Base-by-base conservation (phyloP, 2,113 vertebrate species). In the Pachypanchax playfairii region DNA sequence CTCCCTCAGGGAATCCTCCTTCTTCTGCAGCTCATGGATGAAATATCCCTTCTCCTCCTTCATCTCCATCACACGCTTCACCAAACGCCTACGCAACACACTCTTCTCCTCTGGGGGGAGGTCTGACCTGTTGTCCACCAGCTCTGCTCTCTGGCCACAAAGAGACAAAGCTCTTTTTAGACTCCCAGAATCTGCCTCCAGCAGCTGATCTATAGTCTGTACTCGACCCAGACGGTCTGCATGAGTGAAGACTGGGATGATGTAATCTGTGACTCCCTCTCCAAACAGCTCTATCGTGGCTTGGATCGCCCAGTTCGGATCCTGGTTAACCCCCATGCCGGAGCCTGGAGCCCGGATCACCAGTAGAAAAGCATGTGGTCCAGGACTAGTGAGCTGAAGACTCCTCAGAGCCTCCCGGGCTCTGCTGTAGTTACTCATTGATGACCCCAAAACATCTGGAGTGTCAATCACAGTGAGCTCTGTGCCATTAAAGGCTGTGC, bases 291-390 rank as follows among this genome's bases (percentile, higher is more conserved):
- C 51, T 15, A 71, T 20, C 2, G 63, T 52, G 14, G 64, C 60
- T 38, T 1, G 57, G 43, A 85, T 31, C 0, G 67, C 66, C n/a
- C 58, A 62, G 22, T 22, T 14, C 0, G 33, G 67, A 4, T 86
- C 73, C 17, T 72, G 70, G 15, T 67, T 31, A 0, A 35, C 5
- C 1, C 1, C 35, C 4, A 12, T 38, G 24, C 58, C 42, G 22
- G 67, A 62, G 25, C 55, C 72, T 0, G 84, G 65, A 18, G 74
- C 66, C 35, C 1, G 66, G 9, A 86, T 43, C 52, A 87, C 81
- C 51, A 89, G 56, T 22, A 91, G 52, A 43, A 90, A 70, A 52
- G 85, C 87, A 10, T 91, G 83, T 3, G 88, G 90, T 24, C 89
- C 89, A 15, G 88, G 89, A 20, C 54, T 48, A 29, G 75, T 13